Conservation (phyloP, 1,140 invertebrate genomes). For the Babylonia areolata region DNA sequence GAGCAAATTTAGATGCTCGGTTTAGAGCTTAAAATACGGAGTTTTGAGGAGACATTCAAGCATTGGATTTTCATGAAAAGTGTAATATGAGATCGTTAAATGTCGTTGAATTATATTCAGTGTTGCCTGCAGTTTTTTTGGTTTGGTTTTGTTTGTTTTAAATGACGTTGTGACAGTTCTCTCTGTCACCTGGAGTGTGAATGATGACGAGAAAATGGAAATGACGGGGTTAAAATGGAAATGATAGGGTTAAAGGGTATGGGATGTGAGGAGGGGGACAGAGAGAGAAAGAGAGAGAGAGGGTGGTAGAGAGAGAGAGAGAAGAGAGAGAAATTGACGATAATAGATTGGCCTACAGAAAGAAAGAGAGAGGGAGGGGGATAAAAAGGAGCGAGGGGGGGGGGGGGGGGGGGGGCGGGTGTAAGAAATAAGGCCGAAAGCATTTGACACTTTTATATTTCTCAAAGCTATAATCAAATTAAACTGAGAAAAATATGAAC, state of each 20-base stretch:
- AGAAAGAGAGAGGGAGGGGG: conserved; percentile 20
- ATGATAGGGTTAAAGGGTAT: conserved; percentile 26
- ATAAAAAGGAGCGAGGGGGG: background rate
- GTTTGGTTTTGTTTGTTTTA: too few species aligned
- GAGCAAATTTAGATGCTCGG: too few species aligned
- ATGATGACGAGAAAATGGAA: background rate
- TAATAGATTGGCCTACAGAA: background rate
- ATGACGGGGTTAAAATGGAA: background rate
- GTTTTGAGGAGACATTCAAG: too few species aligned
- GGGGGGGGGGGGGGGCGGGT: background rate
- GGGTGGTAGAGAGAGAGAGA: conserved; percentile 39
- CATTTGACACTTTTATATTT: too few species aligned
- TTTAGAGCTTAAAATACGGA: too few species aligned
- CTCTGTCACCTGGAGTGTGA: too few species aligned
- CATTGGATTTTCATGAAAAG: too few species aligned
- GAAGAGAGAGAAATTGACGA: background rate
- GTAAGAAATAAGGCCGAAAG: background rate
- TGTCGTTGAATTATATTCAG: too few species aligned
- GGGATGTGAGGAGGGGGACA: conserved; percentile 33
- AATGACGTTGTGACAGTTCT: too few species aligned
- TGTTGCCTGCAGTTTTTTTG: conserved; percentile 1
- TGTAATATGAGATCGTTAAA: too few species aligned
- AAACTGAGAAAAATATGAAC: too few species aligned
- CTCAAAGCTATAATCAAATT: too few species aligned
- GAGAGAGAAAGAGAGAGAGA: conserved; percentile 42